phyloP scores from a whole-genome alignment of 1,140 invertebrate genomes.

The Scaptomyza graminum region DNA sequence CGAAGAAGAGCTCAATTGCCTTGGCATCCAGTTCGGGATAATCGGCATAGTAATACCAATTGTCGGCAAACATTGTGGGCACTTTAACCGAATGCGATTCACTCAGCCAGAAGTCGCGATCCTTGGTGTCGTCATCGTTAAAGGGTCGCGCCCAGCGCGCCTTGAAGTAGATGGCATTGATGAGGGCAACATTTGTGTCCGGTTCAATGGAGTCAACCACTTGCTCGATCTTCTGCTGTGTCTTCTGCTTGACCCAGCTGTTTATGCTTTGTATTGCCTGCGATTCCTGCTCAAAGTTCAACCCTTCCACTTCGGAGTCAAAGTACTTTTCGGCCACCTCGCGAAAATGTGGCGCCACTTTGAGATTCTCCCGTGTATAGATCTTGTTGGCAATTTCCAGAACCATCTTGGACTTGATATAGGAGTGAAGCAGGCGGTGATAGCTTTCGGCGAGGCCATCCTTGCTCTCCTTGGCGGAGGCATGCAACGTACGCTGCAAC shows the following conservation, averaged over 20 bases:
- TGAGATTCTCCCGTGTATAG: slow-evolving; percentile 65
- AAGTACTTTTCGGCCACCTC: slow-evolving; percentile 72
- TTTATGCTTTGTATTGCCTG: slow-evolving; percentile 86
- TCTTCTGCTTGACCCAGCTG: slow-evolving; percentile 87
- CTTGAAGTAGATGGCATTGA: slow-evolving; percentile 90
- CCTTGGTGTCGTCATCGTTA: slow-evolving; percentile 84
- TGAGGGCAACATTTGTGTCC: slow-evolving; percentile 85
- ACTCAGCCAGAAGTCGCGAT: slow-evolving; percentile 85
- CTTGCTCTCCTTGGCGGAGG: slow-evolving; percentile 77
- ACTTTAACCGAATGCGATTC: slow-evolving; percentile 84
- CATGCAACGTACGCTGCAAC: slow-evolving; percentile 71
- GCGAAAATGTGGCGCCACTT: slow-evolving; percentile 68
- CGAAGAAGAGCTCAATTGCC: slow-evolving; percentile 86
- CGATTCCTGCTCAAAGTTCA: slow-evolving; percentile 85
- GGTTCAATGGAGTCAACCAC: slow-evolving; percentile 84
- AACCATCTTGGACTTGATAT: slow-evolving; percentile 78
- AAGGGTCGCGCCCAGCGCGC: slow-evolving; percentile 88
- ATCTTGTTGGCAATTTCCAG: slow-evolving; percentile 81
- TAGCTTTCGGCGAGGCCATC: slow-evolving; percentile 74
- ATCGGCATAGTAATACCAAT: slow-evolving; percentile 84
- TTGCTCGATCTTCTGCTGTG: slow-evolving; percentile 87
- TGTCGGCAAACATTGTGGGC: slow-evolving; percentile 86
- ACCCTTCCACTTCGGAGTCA: slow-evolving; percentile 84
- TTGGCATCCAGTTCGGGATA: slow-evolving; percentile 84
- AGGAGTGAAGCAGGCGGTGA: slow-evolving; percentile 71